Evolutionary conservation across 2,888 invertebrate genomes (phyloP).

Genomic region (Autographa pulchrina): DNA sequence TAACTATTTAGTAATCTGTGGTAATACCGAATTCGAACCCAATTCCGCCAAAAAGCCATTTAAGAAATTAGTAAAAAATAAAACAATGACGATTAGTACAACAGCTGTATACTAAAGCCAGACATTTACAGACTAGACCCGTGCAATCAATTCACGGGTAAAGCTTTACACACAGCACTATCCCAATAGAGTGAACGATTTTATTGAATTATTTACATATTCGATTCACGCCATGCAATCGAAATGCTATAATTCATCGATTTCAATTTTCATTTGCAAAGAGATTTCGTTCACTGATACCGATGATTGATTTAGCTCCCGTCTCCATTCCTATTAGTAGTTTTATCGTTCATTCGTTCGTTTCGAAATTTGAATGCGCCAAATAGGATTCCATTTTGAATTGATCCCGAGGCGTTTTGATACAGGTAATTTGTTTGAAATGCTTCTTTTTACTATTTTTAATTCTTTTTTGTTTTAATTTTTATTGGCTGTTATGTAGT

Average conservation of each 20-base stretch:
- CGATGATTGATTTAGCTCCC: slow-evolving; percentile 62
- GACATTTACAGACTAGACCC: neutral
- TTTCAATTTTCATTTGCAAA: slow-evolving; percentile 57
- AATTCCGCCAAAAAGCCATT: too few species aligned
- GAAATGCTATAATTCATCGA: slow-evolving; percentile 44
- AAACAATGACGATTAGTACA: too few species aligned
- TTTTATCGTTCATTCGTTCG: slow-evolving; percentile 61
- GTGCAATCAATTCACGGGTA: neutral
- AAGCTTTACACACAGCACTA: neutral
- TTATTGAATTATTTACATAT: slow-evolving; percentile 30
- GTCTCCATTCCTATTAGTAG: slow-evolving; percentile 56
- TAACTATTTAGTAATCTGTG: too few species aligned
- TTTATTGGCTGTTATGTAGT: too few species aligned
- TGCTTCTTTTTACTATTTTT: neutral
- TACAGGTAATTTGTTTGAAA: neutral
- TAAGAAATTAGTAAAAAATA: too few species aligned
- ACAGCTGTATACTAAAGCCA: too few species aligned
- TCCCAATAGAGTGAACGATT: neutral
- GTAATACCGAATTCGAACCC: too few species aligned
- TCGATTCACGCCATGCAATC: slow-evolving; percentile 20
- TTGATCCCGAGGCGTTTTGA: slow-evolving; percentile 20
- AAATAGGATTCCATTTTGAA: slow-evolving; percentile 31
- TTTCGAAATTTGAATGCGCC: slow-evolving; percentile 52
- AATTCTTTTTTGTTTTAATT: neutral
- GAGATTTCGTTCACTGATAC: slow-evolving; percentile 59